Conservation (phyloP, 2,113 vertebrate species). For the Leptobrachium ailaonicum region DNA sequence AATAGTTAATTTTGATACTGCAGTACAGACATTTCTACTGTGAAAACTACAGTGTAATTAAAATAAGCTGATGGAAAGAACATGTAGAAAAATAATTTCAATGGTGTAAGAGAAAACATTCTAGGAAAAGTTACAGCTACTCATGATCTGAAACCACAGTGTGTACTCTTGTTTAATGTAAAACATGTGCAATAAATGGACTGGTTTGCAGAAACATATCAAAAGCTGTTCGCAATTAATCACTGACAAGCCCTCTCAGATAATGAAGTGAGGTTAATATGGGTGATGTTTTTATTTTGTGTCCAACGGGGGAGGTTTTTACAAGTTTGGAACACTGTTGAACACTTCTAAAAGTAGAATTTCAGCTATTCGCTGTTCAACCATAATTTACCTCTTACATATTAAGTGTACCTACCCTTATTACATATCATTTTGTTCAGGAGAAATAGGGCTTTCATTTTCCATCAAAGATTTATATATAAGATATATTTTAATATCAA, state of each 20-base stretch:
- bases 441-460: too few relatives aligned
- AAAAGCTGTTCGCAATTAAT: slow-evolving; percentile 18
- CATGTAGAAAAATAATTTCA: slow-evolving; percentile 4
- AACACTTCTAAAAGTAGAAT: too few relatives aligned
- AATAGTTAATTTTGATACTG: too few relatives aligned
- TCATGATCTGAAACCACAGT: not conserved
- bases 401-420: too few relatives aligned
- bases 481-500: too few relatives aligned
- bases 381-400: too few relatives aligned
- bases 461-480: too few relatives aligned
- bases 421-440: too few relatives aligned
- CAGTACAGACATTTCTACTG: too few relatives aligned
- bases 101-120: not conserved
- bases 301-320: not conserved
- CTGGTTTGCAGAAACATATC: slow-evolving; percentile 14
- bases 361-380: too few relatives aligned
- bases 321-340: too few relatives aligned
- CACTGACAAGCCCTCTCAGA: not conserved
- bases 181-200: slow-evolving; percentile 33
- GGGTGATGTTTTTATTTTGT: slow-evolving; percentile 11
- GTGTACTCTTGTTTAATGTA: slow-evolving; percentile 21
- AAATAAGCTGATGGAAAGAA: not conserved
- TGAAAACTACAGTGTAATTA: not conserved
- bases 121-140: not conserved
- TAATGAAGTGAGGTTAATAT: slow-evolving; percentile 1